Conservation (phyloP, 1,140 invertebrate genomes). For the Drosophila bipectinata region DNA sequence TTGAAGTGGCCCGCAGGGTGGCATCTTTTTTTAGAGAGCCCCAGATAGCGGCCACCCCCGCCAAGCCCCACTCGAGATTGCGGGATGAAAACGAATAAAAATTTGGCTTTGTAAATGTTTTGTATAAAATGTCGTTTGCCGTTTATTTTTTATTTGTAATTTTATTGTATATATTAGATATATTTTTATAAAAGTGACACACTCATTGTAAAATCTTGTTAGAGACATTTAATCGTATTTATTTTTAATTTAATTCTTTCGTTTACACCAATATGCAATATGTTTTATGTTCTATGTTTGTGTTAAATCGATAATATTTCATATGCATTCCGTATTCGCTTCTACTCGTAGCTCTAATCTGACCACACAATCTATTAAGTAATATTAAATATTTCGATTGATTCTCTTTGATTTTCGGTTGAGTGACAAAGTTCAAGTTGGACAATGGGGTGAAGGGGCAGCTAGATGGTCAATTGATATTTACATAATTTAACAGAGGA, state of each 20-base stretch:
- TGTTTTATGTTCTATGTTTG: conserved; percentile 46
- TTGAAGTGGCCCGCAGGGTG: conserved; percentile 49
- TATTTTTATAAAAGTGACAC: conserved; percentile 79
- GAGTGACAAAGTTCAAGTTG: conserved; percentile 6
- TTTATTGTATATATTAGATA: conserved; percentile 72
- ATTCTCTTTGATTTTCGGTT: conserved; percentile 18
- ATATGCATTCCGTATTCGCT: conserved; percentile 46
- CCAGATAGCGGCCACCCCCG: conserved; percentile 6
- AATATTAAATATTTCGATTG: conserved; percentile 24
- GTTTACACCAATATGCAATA: conserved; percentile 47
- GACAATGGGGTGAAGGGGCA: conserved; percentile 7
- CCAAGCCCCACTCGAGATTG: conserved; percentile 14
- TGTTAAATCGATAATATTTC: conserved; percentile 48
- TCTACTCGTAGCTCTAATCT: conserved; percentile 33
- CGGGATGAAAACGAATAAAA: conserved; percentile 29
- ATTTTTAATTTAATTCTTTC: conserved; percentile 14
- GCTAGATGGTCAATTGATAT: conserved; percentile 39
- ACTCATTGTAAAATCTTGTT: conserved; percentile 80
- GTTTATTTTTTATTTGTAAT: conserved; percentile 67
- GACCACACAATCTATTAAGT: conserved; percentile 51
- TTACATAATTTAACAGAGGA: conserved; percentile 48
- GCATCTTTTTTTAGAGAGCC: conserved; percentile 20
- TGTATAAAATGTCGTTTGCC: conserved; percentile 66
- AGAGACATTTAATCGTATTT: conserved; percentile 70
- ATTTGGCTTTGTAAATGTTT: conserved; percentile 35